These are phyloP conservation scores for Torymus tubicola DNA, from an alignment of 2,888 invertebrate species.

Conservation along the genomic window DNA sequence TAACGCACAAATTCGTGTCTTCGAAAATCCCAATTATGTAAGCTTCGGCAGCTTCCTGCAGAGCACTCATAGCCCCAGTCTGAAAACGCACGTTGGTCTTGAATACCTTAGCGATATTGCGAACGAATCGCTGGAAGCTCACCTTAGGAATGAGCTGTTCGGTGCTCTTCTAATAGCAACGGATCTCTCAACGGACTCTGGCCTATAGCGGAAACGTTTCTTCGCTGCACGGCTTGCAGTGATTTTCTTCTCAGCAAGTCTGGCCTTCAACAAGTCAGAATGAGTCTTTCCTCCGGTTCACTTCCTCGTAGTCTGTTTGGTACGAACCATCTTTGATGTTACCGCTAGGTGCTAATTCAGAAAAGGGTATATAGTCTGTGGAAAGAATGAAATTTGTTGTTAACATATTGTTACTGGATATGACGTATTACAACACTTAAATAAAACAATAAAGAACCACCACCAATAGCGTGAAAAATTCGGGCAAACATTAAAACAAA, in stretches of 20 bases:
- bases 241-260: conserved; percentile 10
- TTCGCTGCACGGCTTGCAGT: conserved; percentile 24
- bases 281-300: conserved; percentile 32
- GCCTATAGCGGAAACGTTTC: conserved; percentile 14
- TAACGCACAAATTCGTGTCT: conserved; percentile 98
- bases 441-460: no score
- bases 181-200: conserved; percentile 24
- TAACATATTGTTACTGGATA: no score
- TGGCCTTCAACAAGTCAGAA: conserved; percentile 12
- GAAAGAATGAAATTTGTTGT: no score
- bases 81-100: conserved; percentile 22
- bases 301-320: conserved; percentile 27
- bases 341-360: no score
- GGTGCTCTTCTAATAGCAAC: conserved; percentile 35
- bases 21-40: conserved; percentile 96
- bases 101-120: conserved; percentile 33
- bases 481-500: no score
- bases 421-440: no score
- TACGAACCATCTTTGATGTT: conserved; percentile 1
- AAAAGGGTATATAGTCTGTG: no score
- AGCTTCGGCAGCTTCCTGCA: conserved; percentile 79
- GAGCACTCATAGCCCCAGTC: conserved; percentile 17
- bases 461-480: no score
- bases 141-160: conserved; percentile 21
- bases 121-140: conserved; percentile 18